Percentiles rank a stretch among this genome's conserved stretches.
Conservation (phyloP, 2,113 vertebrate species). For the Sigmodon hispidus region DNA sequence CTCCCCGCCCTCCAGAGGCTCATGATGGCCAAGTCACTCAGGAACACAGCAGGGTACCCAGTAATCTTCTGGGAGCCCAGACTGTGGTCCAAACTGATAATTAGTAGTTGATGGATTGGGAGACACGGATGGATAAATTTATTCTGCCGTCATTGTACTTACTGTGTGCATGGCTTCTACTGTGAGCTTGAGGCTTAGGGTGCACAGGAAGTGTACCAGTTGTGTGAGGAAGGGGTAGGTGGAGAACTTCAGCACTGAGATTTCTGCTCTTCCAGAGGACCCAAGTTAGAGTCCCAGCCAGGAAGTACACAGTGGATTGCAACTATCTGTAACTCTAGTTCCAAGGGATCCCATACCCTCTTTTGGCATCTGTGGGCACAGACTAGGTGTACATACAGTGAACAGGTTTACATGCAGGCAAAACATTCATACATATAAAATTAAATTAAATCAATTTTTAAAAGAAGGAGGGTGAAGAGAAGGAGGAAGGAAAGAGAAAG, state of each 20-base stretch:
- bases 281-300: too few relatives aligned
- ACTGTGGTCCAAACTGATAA: background rate
- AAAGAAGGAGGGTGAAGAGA: background rate
- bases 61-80: background rate
- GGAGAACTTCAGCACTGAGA: background rate
- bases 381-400: background rate
- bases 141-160: background rate
- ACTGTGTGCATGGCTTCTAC: background rate
- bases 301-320: background rate
- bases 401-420: background rate
- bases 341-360: background rate
- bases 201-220: background rate
- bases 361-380: background rate
- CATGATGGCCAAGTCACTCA: background rate
- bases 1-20: background rate
- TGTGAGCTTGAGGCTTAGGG: background rate
- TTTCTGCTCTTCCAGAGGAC: background rate
- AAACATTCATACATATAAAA: background rate
- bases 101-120: background rate
- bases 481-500: background rate
- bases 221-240: fast-evolving
- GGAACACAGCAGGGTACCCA: background rate
- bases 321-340: background rate
- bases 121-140: background rate
- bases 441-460: background rate